A percentile compares a stretch with the other conserved stretches of the same genome.
Conservation (phyloP, 2,888 invertebrate species). For the Idaea biselata region DNA sequence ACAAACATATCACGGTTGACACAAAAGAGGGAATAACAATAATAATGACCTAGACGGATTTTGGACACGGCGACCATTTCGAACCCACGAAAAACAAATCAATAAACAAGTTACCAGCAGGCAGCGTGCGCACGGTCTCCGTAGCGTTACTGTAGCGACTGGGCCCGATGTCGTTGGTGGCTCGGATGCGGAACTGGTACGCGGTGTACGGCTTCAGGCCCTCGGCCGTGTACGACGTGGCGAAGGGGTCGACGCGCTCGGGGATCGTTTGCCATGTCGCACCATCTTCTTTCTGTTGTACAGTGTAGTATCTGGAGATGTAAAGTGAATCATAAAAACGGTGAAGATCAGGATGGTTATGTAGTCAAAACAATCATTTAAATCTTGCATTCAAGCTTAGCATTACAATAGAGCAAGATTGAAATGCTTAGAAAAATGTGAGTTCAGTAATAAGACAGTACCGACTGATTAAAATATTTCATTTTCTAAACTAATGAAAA, state of each 20-base stretch:
- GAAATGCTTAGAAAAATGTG: too few relatives aligned
- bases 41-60: too few relatives aligned
- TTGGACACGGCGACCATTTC: not conserved
- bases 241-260: constrained; percentile 92
- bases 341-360: too few relatives aligned
- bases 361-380: too few relatives aligned
- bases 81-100: not conserved
- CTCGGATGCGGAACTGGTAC: constrained; percentile 96
- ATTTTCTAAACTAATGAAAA: too few relatives aligned
- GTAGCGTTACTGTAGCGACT: constrained; percentile 95
- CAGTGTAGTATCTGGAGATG: constrained; percentile 88
- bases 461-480: too few relatives aligned
- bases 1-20: too few relatives aligned
- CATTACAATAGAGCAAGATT: too few relatives aligned
- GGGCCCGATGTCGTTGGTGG: constrained; percentile 97
- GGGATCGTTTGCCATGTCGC: constrained; percentile 92
- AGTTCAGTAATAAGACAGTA: too few relatives aligned
- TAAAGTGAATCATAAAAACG: too few relatives aligned
- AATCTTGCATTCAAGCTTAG: too few relatives aligned
- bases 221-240: constrained; percentile 92
- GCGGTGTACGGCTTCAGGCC: constrained; percentile 92
- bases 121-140: constrained; percentile 91
- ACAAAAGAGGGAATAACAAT: too few relatives aligned
- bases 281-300: constrained; percentile 92
- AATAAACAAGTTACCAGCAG: constrained; percentile 82